Evolutionary conservation across 2,113 vertebrate genomes (phyloP), one percentile per base, ranked within the genome.

Genomic region (Calidris pugnax): DNA sequence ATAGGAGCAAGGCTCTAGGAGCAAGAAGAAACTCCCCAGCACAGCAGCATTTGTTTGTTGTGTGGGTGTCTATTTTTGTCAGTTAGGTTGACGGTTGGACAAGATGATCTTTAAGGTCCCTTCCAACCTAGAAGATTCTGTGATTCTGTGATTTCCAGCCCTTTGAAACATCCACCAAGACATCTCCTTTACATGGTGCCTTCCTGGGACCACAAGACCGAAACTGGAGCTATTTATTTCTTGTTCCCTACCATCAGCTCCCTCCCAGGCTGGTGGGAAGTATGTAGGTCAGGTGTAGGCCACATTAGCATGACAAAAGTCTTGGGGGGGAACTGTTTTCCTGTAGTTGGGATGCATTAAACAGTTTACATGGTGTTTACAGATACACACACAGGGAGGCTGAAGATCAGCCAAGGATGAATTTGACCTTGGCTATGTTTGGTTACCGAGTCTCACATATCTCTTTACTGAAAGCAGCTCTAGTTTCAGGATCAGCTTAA

Each of bases 401-500:
- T 53, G 60, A 81, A 90, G 43, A 33, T 71, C 1, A 90, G 50
- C 48, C 56, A 69, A 43, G 53, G 30, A 79, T 91, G 73, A 95
- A 87, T 94, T 95, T 94, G 77, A 91, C 92, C 92, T 75, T 57
- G 32, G 22, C 15, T 93, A 21, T 75, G 33, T 89, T 87, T 84
- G 41, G 50, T 69, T 90, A 48, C 66, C 55, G 62, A 82, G 71
- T 85, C 62, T 93, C 74, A 4, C 28, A 6, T 93, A 53, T 93
- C 90, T 41, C n/a, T 85, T 47, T 83, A 62, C 41, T 17, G 3
- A 85, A 89, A 83, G 53, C 55, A 74, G 80, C 86, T 97, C 92
- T 69, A 14, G 69, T 97, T 97, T 95, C 95, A 95, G 73, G 69
- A 91, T 95, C 87, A 79, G 50, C 81, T 92, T 95, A 75, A 91